A percentile compares a stretch with the other conserved stretches of the same genome.
Evolutionary conservation across 1,140 invertebrate genomes (phyloP).

Genomic region (Bombus vancouverensis): DNA sequence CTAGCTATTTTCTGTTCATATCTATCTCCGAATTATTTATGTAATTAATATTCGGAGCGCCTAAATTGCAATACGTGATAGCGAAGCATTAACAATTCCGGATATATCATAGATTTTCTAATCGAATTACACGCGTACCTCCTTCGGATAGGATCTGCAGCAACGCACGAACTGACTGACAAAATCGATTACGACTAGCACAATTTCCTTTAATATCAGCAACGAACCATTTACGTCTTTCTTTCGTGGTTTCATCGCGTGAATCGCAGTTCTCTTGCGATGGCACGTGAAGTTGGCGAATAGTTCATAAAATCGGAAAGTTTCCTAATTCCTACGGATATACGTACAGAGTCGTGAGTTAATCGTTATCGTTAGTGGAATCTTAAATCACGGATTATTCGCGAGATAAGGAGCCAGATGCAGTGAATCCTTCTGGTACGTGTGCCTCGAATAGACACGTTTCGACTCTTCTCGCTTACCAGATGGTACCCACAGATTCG

Average conservation of each 20-base stretch:
- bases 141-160: neutral
- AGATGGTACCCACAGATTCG: slow-evolving; percentile 49
- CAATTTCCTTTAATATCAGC: neutral
- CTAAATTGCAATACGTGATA: neutral
- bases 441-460: slow-evolving; percentile 72
- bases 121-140: too few species aligned
- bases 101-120: too few species aligned
- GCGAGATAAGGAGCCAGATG: slow-evolving; percentile 59
- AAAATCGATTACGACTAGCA: too few species aligned
- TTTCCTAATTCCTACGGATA: neutral
- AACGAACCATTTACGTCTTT: neutral
- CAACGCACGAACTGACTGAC: neutral
- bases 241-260: too few species aligned
- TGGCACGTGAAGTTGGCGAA: neutral
- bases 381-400: slow-evolving; percentile 59
- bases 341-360: slow-evolving; percentile 22
- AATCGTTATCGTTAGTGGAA: slow-evolving; percentile 26
- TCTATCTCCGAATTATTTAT: neutral
- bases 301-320: neutral
- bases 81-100: neutral
- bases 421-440: slow-evolving; percentile 62
- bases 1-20: too few species aligned
- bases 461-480: slow-evolving; percentile 60
- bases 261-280: neutral
- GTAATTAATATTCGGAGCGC: too few species aligned